These are phyloP conservation scores for Amorpha juglandis DNA, from an alignment of 2,888 invertebrate genomes.

Conservation along the genomic window DNA sequence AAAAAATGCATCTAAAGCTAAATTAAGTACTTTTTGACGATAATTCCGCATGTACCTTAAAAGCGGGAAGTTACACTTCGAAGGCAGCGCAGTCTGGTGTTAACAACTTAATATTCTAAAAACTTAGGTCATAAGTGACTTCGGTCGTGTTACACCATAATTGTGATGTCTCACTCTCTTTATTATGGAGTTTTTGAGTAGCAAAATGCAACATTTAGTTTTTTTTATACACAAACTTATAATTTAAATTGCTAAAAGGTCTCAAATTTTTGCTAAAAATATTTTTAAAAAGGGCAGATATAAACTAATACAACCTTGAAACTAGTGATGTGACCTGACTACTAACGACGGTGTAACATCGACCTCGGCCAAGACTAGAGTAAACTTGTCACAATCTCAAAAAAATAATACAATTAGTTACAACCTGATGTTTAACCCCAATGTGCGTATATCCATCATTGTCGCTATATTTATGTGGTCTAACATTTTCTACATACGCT, in stretches of 20 bases:
- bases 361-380: constrained; percentile 52
- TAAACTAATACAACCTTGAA: neutral
- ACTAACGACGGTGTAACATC: constrained; percentile 34
- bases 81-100: constrained; percentile 61
- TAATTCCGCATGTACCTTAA: constrained; percentile 44
- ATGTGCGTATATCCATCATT: constrained; percentile 31
- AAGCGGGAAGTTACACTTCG: constrained; percentile 58
- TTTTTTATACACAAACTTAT: neutral
- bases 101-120: constrained; percentile 55
- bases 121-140: constrained; percentile 62
- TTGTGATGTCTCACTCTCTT: constrained; percentile 15
- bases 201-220: neutral
- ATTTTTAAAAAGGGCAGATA: neutral
- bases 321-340: constrained; percentile 15
- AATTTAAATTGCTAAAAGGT: no score
- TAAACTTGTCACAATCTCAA: constrained; percentile 46
- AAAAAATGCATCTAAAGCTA: constrained; percentile 63
- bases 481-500: neutral
- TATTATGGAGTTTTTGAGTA: neutral
- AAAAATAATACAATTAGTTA: constrained; percentile 38
- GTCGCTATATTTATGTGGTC: constrained; percentile 12
- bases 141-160: constrained; percentile 48
- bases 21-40: constrained; percentile 70
- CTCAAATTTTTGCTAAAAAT: neutral
- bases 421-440: constrained; percentile 26